phyloP scores from a whole-genome alignment of 2,797 vertebrate genomes.

The Novumbra hubbsi region DNA sequence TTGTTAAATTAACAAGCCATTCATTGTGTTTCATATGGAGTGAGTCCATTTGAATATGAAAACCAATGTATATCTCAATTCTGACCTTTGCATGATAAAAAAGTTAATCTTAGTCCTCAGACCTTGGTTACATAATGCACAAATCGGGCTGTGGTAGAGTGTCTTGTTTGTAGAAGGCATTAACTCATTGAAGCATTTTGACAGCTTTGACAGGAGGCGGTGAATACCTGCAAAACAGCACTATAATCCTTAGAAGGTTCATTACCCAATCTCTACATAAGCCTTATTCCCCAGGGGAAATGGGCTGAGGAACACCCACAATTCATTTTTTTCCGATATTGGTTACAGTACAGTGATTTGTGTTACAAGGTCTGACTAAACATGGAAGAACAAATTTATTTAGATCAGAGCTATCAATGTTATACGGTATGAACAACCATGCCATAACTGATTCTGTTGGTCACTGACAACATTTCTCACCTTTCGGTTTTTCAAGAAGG shows the following conservation, averaged over 20 bases:
- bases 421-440: too few species aligned
- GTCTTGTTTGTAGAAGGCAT: conserved; percentile 52
- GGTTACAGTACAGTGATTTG: not conserved
- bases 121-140: conserved; percentile 38
- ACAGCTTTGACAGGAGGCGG: conserved; percentile 40
- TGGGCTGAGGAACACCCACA: not conserved
- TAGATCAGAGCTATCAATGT: too few species aligned
- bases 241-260: conserved; percentile 63
- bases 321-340: not conserved
- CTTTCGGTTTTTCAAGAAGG: conserved; percentile 37
- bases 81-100: conserved; percentile 22
- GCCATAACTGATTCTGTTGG: conserved; percentile 35
- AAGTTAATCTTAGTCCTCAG: conserved; percentile 18
- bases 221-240: conserved; percentile 40
- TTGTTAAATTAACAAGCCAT: not conserved
- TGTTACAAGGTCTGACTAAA: not conserved
- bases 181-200: conserved; percentile 56
- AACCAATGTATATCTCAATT: conserved; percentile 19
- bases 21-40: not conserved
- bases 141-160: conserved; percentile 48
- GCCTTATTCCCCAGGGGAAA: conserved; percentile 38
- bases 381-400: too few species aligned
- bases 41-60: conserved; percentile 15
- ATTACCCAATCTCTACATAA: conserved; percentile 56
- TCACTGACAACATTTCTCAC: conserved; percentile 32